Evolutionary conservation across 2,797 vertebrate genomes (phyloP).

Genomic region (Schizopygopsis malacanthus): DNA sequence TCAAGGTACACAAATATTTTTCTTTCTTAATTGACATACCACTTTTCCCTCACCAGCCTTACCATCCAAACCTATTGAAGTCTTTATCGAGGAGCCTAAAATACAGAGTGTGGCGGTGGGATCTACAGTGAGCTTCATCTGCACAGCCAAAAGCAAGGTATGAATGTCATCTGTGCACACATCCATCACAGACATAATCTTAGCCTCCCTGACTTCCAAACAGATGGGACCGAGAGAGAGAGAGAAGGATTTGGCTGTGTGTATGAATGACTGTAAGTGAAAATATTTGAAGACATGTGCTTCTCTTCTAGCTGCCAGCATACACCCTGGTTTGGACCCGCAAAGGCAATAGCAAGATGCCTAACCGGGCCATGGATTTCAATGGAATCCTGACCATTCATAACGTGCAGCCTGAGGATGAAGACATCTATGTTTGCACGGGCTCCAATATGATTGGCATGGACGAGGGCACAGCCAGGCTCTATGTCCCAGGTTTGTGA

Average conservation of each 20-base stretch:
- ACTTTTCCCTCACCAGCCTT: constrained; percentile 70
- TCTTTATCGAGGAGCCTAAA: constrained; percentile 92
- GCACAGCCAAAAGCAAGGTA: constrained; percentile 97
- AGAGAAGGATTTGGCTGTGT: neutral
- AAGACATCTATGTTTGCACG: constrained; percentile 91
- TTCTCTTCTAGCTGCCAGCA: constrained; percentile 84
- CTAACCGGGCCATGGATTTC: constrained; percentile 93
- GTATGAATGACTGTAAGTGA: neutral
- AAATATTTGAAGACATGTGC: neutral
- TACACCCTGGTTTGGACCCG: constrained; percentile 99
- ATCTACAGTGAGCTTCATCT: constrained; percentile 90
- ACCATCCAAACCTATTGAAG: constrained; percentile 85
- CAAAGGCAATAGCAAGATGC: constrained; percentile 86
- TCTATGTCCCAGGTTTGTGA: constrained; percentile 92
- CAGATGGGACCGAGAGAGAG: neutral
- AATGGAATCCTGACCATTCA: constrained; percentile 98
- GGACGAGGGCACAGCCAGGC: constrained; percentile 91
- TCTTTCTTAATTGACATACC: neutral
- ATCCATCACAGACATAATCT: neutral
- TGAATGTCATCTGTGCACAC: constrained; percentile 84
- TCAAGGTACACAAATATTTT: neutral
- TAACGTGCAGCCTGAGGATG: constrained; percentile 87
- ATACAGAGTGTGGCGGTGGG: constrained; percentile 84
- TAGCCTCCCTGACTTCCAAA: neutral
- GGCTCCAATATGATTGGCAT: constrained; percentile 99